Evolutionary conservation across 2,888 invertebrate genomes (phyloP).

Genomic region (Linnaemya vulpina): DNA sequence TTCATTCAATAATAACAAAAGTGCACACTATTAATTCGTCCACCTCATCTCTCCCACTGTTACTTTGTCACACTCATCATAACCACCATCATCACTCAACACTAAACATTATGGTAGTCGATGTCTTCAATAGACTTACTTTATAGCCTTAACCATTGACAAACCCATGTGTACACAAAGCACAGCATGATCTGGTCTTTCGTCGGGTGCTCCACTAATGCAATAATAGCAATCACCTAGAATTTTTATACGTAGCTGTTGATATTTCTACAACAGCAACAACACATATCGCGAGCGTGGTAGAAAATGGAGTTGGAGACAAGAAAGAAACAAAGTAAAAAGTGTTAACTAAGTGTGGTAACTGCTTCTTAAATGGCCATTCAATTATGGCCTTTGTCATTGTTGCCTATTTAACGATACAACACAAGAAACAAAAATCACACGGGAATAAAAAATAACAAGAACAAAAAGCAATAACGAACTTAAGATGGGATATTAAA

Average conservation of each 20-base stretch:
- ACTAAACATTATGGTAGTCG: conserved; percentile 13
- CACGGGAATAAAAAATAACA: neutral
- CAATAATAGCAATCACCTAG: conserved; percentile 99
- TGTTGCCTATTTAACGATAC: conserved; percentile 54
- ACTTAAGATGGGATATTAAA: conserved; percentile 33
- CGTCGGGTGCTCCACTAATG: conserved; percentile 96
- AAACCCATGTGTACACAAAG: conserved; percentile 97
- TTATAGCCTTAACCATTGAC: conserved; percentile 98
- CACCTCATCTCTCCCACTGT: neutral
- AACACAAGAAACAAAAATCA: conserved; percentile 47
- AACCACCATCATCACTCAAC: conserved; percentile 10
- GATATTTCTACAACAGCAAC: conserved; percentile 88
- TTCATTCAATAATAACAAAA: conserved; percentile 28
- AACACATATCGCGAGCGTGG: neutral
- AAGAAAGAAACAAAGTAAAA: conserved; percentile 44
- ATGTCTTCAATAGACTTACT: conserved; percentile 85
- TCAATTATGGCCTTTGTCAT: conserved; percentile 68
- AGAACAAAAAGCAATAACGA: conserved; percentile 12
- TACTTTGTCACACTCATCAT: conserved; percentile 16
- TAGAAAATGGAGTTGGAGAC: conserved; percentile 25
- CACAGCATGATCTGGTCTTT: conserved; percentile 95
- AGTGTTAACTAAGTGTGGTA: conserved; percentile 69
- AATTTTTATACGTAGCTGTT: conserved; percentile 97
- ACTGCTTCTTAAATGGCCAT: conserved; percentile 67
- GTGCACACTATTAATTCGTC: neutral